Evolutionary conservation across 2,113 vertebrate genomes (phyloP), one percentile per base, ranked within the genome.

Genomic region (Heliornis fulica): DNA sequence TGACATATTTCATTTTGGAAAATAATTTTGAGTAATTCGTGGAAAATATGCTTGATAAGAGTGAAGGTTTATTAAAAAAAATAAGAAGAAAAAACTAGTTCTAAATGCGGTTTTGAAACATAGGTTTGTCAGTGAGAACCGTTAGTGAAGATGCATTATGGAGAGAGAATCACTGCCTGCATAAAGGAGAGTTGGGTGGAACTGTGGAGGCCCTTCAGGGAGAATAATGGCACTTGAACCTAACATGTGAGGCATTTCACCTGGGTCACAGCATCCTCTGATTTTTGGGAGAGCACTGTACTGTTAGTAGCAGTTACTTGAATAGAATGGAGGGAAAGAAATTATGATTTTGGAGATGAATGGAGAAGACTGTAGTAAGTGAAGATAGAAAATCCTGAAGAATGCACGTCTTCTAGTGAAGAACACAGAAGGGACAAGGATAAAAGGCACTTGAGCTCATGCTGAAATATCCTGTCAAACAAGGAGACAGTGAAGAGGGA

Each of bases 1-100:
- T 60, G 59, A 64, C 70, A 31, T 21, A 22, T 94, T 92, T 95
- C 2, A 74, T 93, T 97, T 45, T 84, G 70, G 43, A 90, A 81
- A 77, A 75, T 29, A 54, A 60, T 83, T 88, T 77, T 86, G 50
- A 68, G 19, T 80, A 2, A 20, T 60, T 87, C 70, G 31, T 90
- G 60, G 43, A 71, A 92, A 83, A 78, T 16, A 53, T 0, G 3
- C 56, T 69, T 92, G 76, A n/a, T 89, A 79, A 87, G 51, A 80
- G 75, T 48, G 19, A 83, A 75, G 48, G 41, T 11, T 17, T 59
- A n/a, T 46, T 10, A 21, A 46, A 46, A 46, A 46, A 11, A 40
- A 79, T 75, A 93, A 74, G 11, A 3, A 80, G 36, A 18, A 54
- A 80, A 84, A 89, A 46, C 0, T 16, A 46, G 19, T 81, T 95